Evolutionary conservation across 2,888 invertebrate species (phyloP), one percentile per base, ranked within the genome.

Genomic region (Eupithecia dodoneata): DNA sequence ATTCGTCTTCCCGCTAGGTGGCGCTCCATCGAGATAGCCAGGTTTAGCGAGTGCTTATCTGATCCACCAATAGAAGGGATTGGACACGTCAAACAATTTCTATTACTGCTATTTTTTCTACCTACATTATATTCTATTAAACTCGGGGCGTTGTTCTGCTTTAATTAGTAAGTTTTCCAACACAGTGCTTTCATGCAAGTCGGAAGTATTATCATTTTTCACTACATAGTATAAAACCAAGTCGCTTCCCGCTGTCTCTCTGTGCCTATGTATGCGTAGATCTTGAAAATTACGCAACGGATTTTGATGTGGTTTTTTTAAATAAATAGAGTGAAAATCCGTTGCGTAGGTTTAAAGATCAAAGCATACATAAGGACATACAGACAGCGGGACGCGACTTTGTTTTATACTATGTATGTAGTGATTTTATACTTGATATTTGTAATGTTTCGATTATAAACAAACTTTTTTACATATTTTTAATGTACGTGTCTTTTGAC

Each of bases 1-100:
- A 91, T 91, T 90, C 87, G 87, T 88, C 85, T 80, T 79, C 82
- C 79, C 87, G 80, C 81, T 89, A 90, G 91, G 91, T 90, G 91
- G 88, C 86, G 88, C 84, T 85, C 82, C 75, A 89, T 89, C 88
- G 83, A 81, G 91, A 91, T 91, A 88, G 85, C 85, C 88, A 78
- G 82, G 83, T 88, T 76, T 72, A 76, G 75, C 76, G 72, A 79
- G 71, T 67, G 73, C 66, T 66, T 82, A 82, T 82, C 82, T 76
- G 82, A 82, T 82, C 45, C 73, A 71, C 81, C 81, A 76, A 77
- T 83, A 81, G 85, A 83, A 83, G 87, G 42, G 0, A 66, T 42
- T 0, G 42, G 66, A 66, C 66, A 66, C 12, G 41, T 66, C 66
- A 66, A 15, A 66, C 41, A 6, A 66, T 42, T 42, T 42, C 66